These are phyloP conservation scores for Tolmerus cingulatus DNA, from an alignment of 2,888 invertebrate species.

Conservation along the genomic window DNA sequence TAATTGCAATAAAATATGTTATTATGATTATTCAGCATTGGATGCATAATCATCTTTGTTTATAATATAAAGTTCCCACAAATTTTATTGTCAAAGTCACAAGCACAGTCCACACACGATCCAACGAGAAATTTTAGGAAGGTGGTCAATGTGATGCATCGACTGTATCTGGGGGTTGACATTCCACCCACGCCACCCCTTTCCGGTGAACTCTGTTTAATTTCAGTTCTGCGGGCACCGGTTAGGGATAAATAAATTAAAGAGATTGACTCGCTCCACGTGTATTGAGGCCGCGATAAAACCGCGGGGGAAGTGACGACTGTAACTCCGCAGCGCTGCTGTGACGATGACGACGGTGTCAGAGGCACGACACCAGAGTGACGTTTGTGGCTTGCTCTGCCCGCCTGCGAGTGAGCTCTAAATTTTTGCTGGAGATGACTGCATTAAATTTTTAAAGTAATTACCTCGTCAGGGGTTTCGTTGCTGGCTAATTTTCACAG, in stretches of 20 bases:
- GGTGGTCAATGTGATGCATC: background rate
- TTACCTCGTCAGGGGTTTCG: background rate
- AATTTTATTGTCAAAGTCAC: too few relatives aligned
- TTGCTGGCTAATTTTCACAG: background rate
- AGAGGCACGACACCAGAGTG: background rate
- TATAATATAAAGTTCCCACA: too few relatives aligned
- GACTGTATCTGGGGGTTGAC: background rate
- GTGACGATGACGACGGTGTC: background rate
- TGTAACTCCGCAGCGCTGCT: background rate
- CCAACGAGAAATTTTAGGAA: background rate
- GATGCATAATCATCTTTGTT: too few relatives aligned
- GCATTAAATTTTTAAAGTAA: background rate
- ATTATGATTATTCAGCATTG: too few relatives aligned
- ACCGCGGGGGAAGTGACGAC: background rate
- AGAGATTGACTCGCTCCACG: background rate
- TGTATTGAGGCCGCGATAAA: background rate
- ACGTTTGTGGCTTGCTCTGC: background rate
- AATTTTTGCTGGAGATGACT: background rate
- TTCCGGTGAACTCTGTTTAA: background rate
- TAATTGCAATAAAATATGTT: too few relatives aligned
- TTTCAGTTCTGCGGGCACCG: background rate
- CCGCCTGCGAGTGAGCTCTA: background rate
- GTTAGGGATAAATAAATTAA: background rate
- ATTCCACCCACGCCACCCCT: background rate
- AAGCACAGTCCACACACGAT: too few relatives aligned